Evolutionary conservation across 2,888 invertebrate species (phyloP).

Genomic region (Copidosoma aretas): DNA sequence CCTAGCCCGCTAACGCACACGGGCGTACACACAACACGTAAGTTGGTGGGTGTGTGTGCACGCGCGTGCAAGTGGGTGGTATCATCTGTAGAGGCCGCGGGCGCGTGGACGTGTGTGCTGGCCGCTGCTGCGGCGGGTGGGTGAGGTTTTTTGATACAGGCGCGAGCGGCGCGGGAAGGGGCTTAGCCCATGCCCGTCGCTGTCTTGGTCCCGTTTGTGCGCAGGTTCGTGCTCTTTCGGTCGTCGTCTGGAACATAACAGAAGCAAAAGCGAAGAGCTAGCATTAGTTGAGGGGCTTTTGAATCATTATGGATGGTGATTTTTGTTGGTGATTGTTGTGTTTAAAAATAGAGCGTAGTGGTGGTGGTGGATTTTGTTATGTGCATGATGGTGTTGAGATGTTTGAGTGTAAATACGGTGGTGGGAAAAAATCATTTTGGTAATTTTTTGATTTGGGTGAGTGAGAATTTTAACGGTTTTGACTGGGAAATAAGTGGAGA

Average conservation of each 20-base stretch:
- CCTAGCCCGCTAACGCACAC: too few species aligned
- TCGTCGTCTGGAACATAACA: slow-evolving; percentile 64
- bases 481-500: too few species aligned
- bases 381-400: too few species aligned
- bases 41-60: too few species aligned
- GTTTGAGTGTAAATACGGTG: too few species aligned
- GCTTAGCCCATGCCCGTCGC: slow-evolving; percentile 63
- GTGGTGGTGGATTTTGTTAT: neutral
- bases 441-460: too few species aligned
- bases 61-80: too few species aligned
- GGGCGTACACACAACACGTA: too few species aligned
- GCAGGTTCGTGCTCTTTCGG: slow-evolving; percentile 67
- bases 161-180: neutral
- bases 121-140: neutral
- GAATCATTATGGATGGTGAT: neutral
- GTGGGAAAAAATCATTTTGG: too few species aligned
- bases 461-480: too few species aligned
- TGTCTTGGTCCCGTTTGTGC: slow-evolving; percentile 69
- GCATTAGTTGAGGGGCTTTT: neutral
- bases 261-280: neutral
- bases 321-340: neutral
- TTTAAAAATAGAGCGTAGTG: neutral
- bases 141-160: neutral
- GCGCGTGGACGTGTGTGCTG: neutral
- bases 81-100: too few species aligned